A percentile compares a stretch with the other conserved stretches of the same genome.
Evolutionary conservation across 2,113 vertebrate genomes (phyloP).

Genomic region (Pica pica): DNA sequence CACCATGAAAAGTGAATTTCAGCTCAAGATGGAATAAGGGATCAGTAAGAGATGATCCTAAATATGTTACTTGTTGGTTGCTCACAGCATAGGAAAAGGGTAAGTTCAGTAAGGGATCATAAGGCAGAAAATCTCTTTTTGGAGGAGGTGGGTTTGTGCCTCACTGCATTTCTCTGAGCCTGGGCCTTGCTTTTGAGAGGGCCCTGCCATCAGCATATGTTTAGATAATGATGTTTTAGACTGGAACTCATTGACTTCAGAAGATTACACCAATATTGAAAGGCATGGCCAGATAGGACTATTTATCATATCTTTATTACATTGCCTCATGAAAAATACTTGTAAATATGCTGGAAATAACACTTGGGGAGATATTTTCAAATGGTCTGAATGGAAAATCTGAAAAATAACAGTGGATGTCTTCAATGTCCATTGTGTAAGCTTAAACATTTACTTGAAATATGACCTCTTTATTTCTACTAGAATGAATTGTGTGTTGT

Average conservation of each 20-base stretch:
- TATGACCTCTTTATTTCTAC: not conserved
- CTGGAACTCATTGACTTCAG: not conserved
- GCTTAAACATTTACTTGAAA: not conserved
- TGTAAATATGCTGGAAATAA: slow-evolving; percentile 22
- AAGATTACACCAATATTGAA: not conserved
- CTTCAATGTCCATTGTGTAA: not conserved
- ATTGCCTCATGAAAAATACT: not conserved
- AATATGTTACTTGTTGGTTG: not conserved
- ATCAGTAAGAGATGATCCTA: not conserved
- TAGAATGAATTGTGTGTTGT: not conserved
- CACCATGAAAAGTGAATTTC: not conserved
- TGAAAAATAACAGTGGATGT: not conserved
- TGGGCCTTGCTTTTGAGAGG: not conserved
- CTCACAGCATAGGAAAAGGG: not conserved
- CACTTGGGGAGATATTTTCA: slow-evolving; percentile 10
- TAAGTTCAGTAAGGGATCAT: not conserved
- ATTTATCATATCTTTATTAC: not conserved
- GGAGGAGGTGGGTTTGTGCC: not conserved
- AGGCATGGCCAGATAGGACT: not conserved
- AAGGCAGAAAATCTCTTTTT: not conserved
- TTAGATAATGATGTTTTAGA: slow-evolving; percentile 6
- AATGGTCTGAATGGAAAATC: not conserved
- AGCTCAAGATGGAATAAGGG: not conserved
- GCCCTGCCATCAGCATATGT: not conserved
- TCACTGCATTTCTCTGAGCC: not conserved